A percentile compares a stretch with the other conserved stretches of the same genome.
phyloP scores from a whole-genome alignment of 2,113 vertebrate species.

The Apaloderma vittatum region DNA sequence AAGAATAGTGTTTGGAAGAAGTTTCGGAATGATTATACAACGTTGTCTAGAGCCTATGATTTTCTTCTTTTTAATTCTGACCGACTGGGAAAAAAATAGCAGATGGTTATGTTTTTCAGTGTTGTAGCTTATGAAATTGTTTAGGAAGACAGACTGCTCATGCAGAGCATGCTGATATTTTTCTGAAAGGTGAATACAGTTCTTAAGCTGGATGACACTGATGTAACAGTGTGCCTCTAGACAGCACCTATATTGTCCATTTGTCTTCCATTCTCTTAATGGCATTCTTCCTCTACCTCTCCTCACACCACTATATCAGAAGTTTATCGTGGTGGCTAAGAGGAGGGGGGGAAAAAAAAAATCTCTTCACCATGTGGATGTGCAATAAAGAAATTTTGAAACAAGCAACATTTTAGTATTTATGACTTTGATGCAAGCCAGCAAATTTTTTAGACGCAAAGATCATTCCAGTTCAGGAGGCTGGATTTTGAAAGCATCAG shows the following conservation, averaged over 20 bases:
- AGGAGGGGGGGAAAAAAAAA: background rate
- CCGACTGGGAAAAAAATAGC: background rate
- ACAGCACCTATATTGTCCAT: background rate
- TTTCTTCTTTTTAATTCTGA: background rate
- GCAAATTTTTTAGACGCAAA: conserved; percentile 12
- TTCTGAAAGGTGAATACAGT: background rate
- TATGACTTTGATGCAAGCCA: conserved; percentile 21
- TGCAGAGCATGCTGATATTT: background rate
- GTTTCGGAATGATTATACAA: background rate
- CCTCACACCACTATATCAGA: background rate
- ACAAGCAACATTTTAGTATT: background rate
- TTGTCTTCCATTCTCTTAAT: conserved; percentile 7
- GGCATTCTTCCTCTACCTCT: background rate
- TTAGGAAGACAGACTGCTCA: background rate
- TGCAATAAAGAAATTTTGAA: conserved; percentile 41
- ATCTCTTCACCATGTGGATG: background rate
- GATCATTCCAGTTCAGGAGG: background rate
- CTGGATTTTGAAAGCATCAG: background rate
- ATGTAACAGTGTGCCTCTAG: background rate
- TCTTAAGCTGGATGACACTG: background rate
- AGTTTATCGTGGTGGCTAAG: background rate
- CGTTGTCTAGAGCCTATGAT: background rate
- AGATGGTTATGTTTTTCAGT: background rate
- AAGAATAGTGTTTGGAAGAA: background rate
- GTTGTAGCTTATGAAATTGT: background rate